phyloP scores from a whole-genome alignment of 2,113 vertebrate species.

The Ophiodon elongatus region DNA sequence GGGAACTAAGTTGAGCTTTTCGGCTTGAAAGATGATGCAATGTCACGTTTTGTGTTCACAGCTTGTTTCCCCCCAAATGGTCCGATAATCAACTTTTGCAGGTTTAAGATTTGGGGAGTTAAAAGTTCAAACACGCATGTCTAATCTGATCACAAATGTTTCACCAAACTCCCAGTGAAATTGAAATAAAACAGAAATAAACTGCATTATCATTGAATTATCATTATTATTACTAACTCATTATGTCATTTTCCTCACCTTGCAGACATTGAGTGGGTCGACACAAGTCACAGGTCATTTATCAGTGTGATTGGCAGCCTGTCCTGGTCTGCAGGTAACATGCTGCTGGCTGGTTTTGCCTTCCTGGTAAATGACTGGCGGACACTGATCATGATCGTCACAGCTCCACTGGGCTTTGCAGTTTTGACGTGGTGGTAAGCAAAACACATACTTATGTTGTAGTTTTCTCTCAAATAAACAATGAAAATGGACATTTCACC shows the following conservation, averaged over 20 bases:
- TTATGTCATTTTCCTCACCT: not conserved
- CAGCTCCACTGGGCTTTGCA: conserved; percentile 70
- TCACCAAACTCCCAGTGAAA: not conserved
- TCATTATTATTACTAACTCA: fast-evolving
- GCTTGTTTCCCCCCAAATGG: not conserved
- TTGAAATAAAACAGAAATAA: not conserved
- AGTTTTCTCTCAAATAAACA: not conserved
- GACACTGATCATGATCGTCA: conserved; percentile 69
- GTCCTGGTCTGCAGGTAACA: conserved; percentile 78
- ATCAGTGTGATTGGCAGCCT: conserved; percentile 75
- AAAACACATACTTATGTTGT: not conserved
- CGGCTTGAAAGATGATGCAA: not conserved
- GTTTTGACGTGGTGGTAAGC: conserved; percentile 81
- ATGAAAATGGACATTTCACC: not conserved
- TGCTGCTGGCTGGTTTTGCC: conserved; percentile 77
- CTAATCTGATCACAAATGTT: not conserved
- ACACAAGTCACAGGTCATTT: conserved; percentile 71
- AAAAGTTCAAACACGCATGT: not conserved
- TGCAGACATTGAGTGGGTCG: conserved; percentile 83
- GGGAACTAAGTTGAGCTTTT: not conserved
- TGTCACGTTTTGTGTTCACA: not conserved
- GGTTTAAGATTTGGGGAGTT: not conserved
- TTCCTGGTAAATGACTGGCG: conserved; percentile 78
- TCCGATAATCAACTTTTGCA: not conserved
- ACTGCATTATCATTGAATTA: not conserved